A percentile compares a stretch with the other conserved stretches of the same genome.
Conservation (phyloP, 2,888 invertebrate genomes). For the Aphodius sticticus region DNA sequence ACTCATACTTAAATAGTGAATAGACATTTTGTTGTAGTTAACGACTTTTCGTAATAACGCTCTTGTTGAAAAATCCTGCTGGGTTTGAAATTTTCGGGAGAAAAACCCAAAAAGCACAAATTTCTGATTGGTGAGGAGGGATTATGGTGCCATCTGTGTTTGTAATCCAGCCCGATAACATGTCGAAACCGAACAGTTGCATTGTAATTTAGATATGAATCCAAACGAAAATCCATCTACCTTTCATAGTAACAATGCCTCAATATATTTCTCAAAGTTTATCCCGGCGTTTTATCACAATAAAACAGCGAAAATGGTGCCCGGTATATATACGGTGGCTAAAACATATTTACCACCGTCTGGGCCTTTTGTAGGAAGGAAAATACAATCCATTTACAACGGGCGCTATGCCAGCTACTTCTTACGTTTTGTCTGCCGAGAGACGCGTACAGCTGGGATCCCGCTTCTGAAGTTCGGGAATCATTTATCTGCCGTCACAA, state of each 20-base stretch:
- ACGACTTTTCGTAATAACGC: too few species aligned
- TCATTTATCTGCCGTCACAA: slow-evolving; percentile 55
- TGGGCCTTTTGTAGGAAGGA: slow-evolving; percentile 34
- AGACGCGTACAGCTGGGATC: slow-evolving; percentile 35
- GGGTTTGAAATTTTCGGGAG: too few species aligned
- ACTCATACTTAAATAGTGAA: too few species aligned
- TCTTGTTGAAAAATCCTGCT: too few species aligned
- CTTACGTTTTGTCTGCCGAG: neutral
- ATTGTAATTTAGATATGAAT: too few species aligned
- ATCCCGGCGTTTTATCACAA: neutral
- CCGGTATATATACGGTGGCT: neutral
- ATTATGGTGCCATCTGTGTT: too few species aligned
- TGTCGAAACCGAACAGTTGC: too few species aligned
- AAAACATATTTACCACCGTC: neutral
- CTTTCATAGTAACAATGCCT: neutral
- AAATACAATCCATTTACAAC: slow-evolving; percentile 52
- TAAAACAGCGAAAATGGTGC: neutral
- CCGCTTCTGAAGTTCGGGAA: slow-evolving; percentile 49
- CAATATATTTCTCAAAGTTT: neutral
- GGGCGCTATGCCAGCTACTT: slow-evolving; percentile 36
- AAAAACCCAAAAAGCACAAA: too few species aligned
- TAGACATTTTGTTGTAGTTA: too few species aligned
- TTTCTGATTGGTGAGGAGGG: too few species aligned
- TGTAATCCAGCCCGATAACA: too few species aligned
- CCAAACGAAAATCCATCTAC: too few species aligned